Evolutionary conservation across 2,113 vertebrate species (phyloP), one percentile per base, ranked within the genome.

Genomic region (Tricholaema leucomelas): DNA sequence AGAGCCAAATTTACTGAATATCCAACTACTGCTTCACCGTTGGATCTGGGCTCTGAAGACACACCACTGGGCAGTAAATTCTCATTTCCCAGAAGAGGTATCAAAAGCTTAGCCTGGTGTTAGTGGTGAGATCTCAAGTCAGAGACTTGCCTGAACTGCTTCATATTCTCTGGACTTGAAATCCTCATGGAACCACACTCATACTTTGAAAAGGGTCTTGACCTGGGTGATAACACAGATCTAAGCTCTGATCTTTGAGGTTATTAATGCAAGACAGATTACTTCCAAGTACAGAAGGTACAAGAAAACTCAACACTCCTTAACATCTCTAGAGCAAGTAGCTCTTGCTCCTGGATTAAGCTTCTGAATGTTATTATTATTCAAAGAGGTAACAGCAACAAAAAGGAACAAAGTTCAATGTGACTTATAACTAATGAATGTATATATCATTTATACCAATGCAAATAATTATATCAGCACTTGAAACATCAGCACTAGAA

Each of bases 341-440:
- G 27, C 35, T 69, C 61, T 38, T 66, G 42, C 42, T 81, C 54
- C 48, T 54, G 11, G 35, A n/a, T 85, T 81, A 16, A 75, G 48
- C 20, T 70, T 86, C 55, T 61, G n/a, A 30, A 70, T 56, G 55
- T n/a, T 71, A 71, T 72, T 69, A 72, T 69, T 61, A 79, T 73
- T 91, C 80, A 75, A 91, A 86, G 54, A 86, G 44, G 83, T 91
- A 88, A 24, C 48, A 88, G 84, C 54, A 85, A 84, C 35, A 65
- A 69, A 93, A 91, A 55, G 55, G 44, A 86, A 40, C 44, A 67
- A 48, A 94, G 36, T 55, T 88, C 31, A 69, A 50, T 76, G 44
- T 65, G 48, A 73, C 9, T 50, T 36, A 55, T 31, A 85, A 58
- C 12, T 89, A 70, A 87, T 66, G 75, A 82, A 76, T 18, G 25